A percentile compares a stretch with the other conserved stretches of the same genome.
phyloP scores from a whole-genome alignment of 1,140 invertebrate species.

The Formica exsecta region DNA sequence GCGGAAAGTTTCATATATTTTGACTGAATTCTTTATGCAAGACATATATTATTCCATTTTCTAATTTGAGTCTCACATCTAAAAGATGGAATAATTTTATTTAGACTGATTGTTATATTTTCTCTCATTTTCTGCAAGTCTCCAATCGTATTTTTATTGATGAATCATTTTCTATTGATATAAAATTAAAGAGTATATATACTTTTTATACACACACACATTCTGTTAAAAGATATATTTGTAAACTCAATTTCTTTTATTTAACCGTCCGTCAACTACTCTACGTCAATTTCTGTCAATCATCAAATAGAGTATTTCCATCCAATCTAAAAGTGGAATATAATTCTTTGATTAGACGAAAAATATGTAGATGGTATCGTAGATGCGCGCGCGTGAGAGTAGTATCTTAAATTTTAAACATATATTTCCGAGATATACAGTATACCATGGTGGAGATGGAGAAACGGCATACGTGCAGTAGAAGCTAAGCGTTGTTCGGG shows the following conservation, averaged over 20 bases:
- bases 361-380: not conserved
- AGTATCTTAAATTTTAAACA: slow-evolving; percentile 67
- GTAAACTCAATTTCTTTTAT: not conserved
- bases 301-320: slow-evolving; percentile 17
- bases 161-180: not conserved
- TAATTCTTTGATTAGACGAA: slow-evolving; percentile 14
- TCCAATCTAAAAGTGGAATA: slow-evolving; percentile 20
- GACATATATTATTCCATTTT: slow-evolving; percentile 60
- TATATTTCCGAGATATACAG: slow-evolving; percentile 47
- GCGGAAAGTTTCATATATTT: slow-evolving; percentile 9
- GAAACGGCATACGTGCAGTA: slow-evolving; percentile 41
- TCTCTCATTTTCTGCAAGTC: not conserved
- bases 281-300: slow-evolving; percentile 32
- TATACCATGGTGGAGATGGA: slow-evolving; percentile 20
- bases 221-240: slow-evolving; percentile 16
- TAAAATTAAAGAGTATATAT: not conserved
- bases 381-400: slow-evolving; percentile 12
- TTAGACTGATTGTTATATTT: not conserved
- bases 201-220: not conserved
- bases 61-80: not conserved
- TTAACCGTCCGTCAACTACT: not conserved
- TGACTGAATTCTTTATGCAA: slow-evolving; percentile 25
- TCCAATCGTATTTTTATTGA: not conserved
- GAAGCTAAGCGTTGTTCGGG: slow-evolving; percentile 50
- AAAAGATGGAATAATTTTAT: slow-evolving; percentile 1